These are phyloP conservation scores for Geophilus truncorum DNA, from an alignment of 2,888 invertebrate species.

Conservation along the genomic window DNA sequence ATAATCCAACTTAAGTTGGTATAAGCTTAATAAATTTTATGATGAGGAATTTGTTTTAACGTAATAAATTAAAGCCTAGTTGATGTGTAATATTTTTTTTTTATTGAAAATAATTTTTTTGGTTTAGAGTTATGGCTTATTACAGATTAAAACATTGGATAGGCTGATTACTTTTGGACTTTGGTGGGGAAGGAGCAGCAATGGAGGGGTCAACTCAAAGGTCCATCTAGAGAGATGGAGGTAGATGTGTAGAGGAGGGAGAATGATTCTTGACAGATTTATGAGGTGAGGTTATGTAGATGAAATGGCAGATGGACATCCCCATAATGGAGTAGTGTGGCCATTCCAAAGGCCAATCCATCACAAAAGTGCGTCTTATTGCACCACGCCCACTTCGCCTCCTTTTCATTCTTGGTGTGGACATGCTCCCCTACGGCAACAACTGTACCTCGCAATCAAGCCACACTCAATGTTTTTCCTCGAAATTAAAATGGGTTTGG, in stretches of 20 bases:
- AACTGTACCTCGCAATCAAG: neutral
- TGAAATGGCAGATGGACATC: constrained; percentile 34
- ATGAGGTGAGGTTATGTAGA: constrained; percentile 33
- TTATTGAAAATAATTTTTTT: neutral
- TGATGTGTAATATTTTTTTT: neutral
- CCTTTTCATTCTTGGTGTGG: neutral
- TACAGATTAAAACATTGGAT: neutral
- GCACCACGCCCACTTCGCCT: constrained; percentile 7
- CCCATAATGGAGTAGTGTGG: constrained; percentile 33
- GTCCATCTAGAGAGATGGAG: neutral
- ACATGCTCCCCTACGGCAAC: neutral
- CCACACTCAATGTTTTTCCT: neutral
- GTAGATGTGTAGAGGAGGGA: neutral
- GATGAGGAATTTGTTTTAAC: neutral
- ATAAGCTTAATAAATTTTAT: neutral
- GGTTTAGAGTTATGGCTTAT: neutral
- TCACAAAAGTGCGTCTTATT: constrained; percentile 3
- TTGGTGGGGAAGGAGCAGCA: neutral
- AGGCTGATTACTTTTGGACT: neutral
- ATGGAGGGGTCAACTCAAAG: neutral
- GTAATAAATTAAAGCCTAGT: neutral
- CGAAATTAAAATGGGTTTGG: neutral
- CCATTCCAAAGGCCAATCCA: constrained; percentile 32
- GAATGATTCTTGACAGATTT: constrained; percentile 28
- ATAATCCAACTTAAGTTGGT: neutral